phyloP scores from a whole-genome alignment of 2,797 vertebrate genomes.

The Silurus lanzhouensis region DNA sequence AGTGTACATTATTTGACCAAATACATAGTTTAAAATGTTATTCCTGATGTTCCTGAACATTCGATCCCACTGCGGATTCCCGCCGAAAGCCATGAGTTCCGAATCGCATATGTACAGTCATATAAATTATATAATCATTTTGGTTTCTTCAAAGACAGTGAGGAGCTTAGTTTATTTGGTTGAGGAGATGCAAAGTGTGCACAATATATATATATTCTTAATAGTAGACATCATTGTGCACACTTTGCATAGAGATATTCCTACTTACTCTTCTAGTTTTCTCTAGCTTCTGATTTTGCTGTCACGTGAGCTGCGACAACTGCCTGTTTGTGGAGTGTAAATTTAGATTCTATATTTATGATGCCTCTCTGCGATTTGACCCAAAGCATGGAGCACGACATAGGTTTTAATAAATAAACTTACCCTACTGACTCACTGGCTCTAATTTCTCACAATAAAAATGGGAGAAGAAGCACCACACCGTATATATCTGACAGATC shows the following conservation, averaged over 20 bases:
- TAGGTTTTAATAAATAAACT: background rate
- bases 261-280: background rate
- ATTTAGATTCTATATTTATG: background rate
- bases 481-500: conserved; percentile 1
- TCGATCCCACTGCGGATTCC: too few relatives aligned
- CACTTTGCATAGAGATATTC: background rate
- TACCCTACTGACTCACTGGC: background rate
- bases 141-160: too few relatives aligned
- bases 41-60: too few relatives aligned
- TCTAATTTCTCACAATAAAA: background rate
- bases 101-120: too few relatives aligned
- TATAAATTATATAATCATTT: too few relatives aligned
- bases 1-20: too few relatives aligned
- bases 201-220: too few relatives aligned
- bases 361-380: background rate
- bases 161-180: too few relatives aligned
- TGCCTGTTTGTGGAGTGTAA: background rate
- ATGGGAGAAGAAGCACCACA: background rate
- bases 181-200: too few relatives aligned
- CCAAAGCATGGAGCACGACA: background rate
- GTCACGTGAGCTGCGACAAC: background rate
- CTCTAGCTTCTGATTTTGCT: background rate
- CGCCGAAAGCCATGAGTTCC: background rate
- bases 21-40: too few relatives aligned
- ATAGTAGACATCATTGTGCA: background rate